phyloP scores from a whole-genome alignment of 23 tunicate species.

The Styela plicata region DNA sequence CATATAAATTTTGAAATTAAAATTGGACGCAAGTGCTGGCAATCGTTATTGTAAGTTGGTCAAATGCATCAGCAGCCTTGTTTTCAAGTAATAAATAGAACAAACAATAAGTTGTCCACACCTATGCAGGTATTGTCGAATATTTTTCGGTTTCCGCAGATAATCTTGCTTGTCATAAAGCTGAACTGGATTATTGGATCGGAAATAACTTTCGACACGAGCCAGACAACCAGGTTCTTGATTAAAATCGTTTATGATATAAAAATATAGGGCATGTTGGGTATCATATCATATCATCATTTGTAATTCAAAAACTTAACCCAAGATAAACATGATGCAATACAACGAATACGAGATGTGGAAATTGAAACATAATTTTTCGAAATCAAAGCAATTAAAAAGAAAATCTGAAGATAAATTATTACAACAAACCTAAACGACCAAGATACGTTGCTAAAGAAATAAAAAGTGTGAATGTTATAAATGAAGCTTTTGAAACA shows the following conservation, averaged over 20 bases:
- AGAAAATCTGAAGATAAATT: background rate
- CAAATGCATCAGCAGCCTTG: too few relatives aligned
- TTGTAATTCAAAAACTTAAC: background rate
- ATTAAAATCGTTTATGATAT: background rate
- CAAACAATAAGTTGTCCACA: too few relatives aligned
- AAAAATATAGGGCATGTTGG: background rate
- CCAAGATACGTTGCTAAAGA: constrained; percentile 31
- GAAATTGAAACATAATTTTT: background rate
- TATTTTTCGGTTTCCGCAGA: background rate
- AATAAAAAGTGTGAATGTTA: constrained; percentile 14
- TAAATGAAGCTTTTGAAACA: constrained; percentile 40
- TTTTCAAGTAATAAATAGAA: too few relatives aligned
- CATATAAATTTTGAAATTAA: too few relatives aligned
- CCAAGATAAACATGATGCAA: background rate
- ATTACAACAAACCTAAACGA: background rate
- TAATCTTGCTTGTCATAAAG: background rate
- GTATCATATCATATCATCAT: background rate
- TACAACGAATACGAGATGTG: background rate
- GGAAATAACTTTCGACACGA: background rate
- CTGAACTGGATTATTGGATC: background rate
- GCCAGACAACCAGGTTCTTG: background rate
- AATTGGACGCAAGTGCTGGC: too few relatives aligned
- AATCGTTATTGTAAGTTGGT: too few relatives aligned
- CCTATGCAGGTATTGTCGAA: background rate
- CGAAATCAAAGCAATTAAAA: background rate